Conservation (phyloP, 2,797 vertebrate species). For the Gila robusta region DNA sequence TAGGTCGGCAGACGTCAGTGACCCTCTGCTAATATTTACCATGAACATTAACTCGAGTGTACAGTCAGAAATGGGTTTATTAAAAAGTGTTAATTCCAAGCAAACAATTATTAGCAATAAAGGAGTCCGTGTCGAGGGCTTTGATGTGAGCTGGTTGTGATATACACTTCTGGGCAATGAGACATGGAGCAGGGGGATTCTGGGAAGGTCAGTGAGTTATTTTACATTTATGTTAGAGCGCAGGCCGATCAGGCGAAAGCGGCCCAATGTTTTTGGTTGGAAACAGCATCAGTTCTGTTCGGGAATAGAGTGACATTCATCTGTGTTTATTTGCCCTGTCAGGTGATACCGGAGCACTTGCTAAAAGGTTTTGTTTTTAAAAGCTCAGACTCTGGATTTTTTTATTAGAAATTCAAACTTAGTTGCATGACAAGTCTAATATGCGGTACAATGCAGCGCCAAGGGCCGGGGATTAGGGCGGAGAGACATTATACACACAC, state of each 20-base stretch:
- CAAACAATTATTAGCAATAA: constrained; percentile 71
- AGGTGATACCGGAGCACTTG: constrained; percentile 64
- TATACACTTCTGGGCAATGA: constrained; percentile 59
- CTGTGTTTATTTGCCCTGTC: constrained; percentile 60
- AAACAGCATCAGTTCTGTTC: constrained; percentile 57
- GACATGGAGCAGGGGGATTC: constrained; percentile 17
- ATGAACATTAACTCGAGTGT: constrained; percentile 70
- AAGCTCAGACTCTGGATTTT: constrained; percentile 67
- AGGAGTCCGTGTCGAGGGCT: constrained; percentile 57
- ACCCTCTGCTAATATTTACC: constrained; percentile 70
- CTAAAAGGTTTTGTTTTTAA: constrained; percentile 66
- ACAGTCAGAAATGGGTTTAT: constrained; percentile 73
- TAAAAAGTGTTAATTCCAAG: constrained; percentile 73
- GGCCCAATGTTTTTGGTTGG: constrained; percentile 46
- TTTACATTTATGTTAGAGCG: constrained; percentile 47
- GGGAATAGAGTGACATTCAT: constrained; percentile 66
- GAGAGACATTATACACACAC: constrained; percentile 29
- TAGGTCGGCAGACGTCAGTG: constrained; percentile 73
- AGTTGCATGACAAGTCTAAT: constrained; percentile 70
- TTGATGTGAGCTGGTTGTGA: constrained; percentile 74
- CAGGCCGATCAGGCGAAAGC: constrained; percentile 38
- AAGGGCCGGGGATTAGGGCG: constrained; percentile 47
- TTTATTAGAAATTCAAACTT: constrained; percentile 69
- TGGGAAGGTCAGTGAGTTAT: constrained; percentile 19
- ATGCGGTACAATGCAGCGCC: constrained; percentile 64